A percentile compares a stretch with the other conserved stretches of the same genome.
Evolutionary conservation across 2,113 vertebrate genomes (phyloP).

Genomic region (Protobothrops mucrosquamatus): DNA sequence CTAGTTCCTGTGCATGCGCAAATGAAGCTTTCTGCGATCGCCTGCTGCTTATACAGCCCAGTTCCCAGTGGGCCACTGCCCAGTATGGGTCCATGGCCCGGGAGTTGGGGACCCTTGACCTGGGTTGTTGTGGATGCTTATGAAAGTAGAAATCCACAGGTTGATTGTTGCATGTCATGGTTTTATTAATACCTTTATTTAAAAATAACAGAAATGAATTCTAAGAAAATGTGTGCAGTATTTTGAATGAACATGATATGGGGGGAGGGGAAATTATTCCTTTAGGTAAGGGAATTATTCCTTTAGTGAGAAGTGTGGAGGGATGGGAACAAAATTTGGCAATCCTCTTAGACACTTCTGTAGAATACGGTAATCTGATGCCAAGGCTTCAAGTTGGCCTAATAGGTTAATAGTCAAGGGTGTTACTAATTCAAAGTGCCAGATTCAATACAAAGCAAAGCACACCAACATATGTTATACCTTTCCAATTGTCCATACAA

Average conservation of each 20-base stretch:
- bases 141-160: background rate
- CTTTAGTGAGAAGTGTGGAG: background rate
- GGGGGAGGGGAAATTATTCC: no score
- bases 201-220: background rate
- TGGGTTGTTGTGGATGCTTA: background rate
- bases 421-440: background rate
- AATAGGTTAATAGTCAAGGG: background rate
- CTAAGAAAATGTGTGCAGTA: background rate
- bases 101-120: no score
- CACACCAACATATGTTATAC: background rate
- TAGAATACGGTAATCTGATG: background rate
- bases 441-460: background rate
- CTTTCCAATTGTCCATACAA: background rate
- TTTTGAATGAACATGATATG: background rate
- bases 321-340: background rate
- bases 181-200: background rate
- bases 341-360: background rate
- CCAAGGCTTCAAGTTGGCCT: background rate
- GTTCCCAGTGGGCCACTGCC: background rate
- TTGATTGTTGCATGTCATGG: background rate
- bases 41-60: background rate
- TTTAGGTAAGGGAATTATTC: background rate
- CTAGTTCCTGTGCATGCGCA: background rate
- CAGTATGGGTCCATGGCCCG: background rate
- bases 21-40: background rate